Base-by-base conservation (phyloP, 1,140 invertebrate species). In the Drosophila arizonae region DNA sequence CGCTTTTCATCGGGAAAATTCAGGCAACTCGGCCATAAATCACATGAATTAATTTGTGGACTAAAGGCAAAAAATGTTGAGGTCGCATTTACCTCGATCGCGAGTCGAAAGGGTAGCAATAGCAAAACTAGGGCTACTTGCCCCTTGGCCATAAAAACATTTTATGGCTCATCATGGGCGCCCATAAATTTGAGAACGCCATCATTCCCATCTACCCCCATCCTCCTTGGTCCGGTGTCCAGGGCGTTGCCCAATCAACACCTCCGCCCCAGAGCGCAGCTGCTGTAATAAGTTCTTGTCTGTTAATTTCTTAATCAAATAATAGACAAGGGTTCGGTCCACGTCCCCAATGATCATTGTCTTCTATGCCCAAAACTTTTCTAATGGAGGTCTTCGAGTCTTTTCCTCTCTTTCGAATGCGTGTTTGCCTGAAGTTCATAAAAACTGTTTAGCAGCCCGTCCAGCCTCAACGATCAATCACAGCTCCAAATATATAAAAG, bases 161-260 rank as follows among this genome's bases (percentile, higher is more conserved):
- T 87, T 87, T 88, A 88, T 87, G 66, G 82, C 82, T 87, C 82
- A 87, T 87, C 79, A 87, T 88, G 84, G 82, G 76, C 79, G 82
- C 56, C 66, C 79, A 88, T 87, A 87, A 87, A 87, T 87, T 79
- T 88, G 48, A 74, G 79, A 82, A 87, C 72, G 76, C 82, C 79
- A 86, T 87, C 78, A 72, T 70, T 69, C 76, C 67, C 56, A 39
- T 36, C 26, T 62, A 76, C 33, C 46, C 24, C 26, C 56, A 24
- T 51, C 15, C 51, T 8, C 10, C 11, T 24, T 67, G 58, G 4
- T 43, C 28, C 66, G 64, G 52, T 67, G 70, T 76, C 68, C 78
- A 77, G 81, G 82, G 84, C 82, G 82, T 87, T 87, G 82, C 84
- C 82, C 84, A 87, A 87, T 87, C 84, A 87, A 87, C 82, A 87